Evolutionary conservation across 2,113 vertebrate genomes (phyloP), one percentile per base, ranked within the genome.

Genomic region (Dicaeum eximium): DNA sequence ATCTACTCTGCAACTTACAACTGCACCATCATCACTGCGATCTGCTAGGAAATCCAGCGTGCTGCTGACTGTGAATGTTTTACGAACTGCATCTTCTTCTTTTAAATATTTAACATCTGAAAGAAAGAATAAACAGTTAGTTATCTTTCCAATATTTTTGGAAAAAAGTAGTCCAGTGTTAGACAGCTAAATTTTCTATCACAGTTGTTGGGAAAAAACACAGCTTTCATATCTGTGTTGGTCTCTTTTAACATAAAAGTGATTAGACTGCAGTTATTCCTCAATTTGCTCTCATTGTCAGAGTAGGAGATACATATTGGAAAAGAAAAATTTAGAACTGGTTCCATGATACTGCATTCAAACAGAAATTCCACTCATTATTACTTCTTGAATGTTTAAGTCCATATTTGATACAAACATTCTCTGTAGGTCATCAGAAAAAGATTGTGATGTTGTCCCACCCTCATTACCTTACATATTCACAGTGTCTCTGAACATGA

Each of bases 1-100:
- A 93, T 99, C 99, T 92, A 99, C 99, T 93, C 98, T 98, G 97
- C 99, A 99, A 96, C 99, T 99, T 90, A 99, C 97, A 5, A 99
- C 98, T 57, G 98, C 98, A 9, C 99, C 98, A 17, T 99, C 99
- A 11, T 99, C 99, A 53, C 95, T 98, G 60, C 98, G 98, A 91
- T 99, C 98, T 97, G 99, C 99, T 97, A 98, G 97, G 86, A 99
- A 98, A 96, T 98, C 98, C 97, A 99, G 91, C 1, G 98, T 99
- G 93, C 99, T 99, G 93, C 97, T 98, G 66, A 99, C 99, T 19
- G 98, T 98, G 97, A 99, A 99, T 1, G 99, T 99, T 97, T 99
- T 99, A 37, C 98, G 99, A 71, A 98, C 98, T 58, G 98, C 97
- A 35, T 99, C 99, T 73, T 98, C 98, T 97, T 99, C 98, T 94